Base-by-base conservation (phyloP, 2,113 vertebrate species). In the Agelaius tricolor region DNA sequence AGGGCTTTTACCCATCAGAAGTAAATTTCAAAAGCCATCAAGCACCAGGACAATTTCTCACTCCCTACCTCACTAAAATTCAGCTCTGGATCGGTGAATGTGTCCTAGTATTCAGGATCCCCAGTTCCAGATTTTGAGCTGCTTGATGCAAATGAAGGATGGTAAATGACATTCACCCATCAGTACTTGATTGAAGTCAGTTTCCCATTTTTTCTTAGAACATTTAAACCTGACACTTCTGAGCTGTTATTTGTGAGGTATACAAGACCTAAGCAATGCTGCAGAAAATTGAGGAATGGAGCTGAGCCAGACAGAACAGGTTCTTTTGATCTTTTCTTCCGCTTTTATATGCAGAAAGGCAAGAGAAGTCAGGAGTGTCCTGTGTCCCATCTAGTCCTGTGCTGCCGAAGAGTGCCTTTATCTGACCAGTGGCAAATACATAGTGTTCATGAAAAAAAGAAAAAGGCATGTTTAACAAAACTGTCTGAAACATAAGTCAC, bases 401-500 rank as follows among this genome's bases (percentile, higher is more conserved):
- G 17, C 66, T 94, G 49, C 87, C 63, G 24, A 74, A 28, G 51
- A 59, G 20, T 74, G 17, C 57, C 51, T 80, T 84, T 52, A 7
- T 89, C 57, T 89, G 65, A 78, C 84, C 86, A 82, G n/a, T 52
- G 37, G 44, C 72, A 93, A 95, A 84, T 71, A 55, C 20, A 15
- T 57, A 54, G 21, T 65, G 41, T 51, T 83, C 28, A 26, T 79
- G 15, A 68, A 73, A 77, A 76, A 76, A 55, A 49, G 15, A 5
- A 28, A 37, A 58, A 39, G 26, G 30, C 51, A 7, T 9, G 8
- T 90, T 93, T 95, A 91, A 86, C 15, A 6, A 47, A 84, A 63
- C 31, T 76, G 35, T 59, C 66, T 95, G 82, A 87, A 94, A 81
- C 44, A 14, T 75, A 92, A 87, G 82, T 91, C 79, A 93, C 79